phyloP scores from a whole-genome alignment of 2,888 invertebrate genomes.

The Argyresthia albistria region DNA sequence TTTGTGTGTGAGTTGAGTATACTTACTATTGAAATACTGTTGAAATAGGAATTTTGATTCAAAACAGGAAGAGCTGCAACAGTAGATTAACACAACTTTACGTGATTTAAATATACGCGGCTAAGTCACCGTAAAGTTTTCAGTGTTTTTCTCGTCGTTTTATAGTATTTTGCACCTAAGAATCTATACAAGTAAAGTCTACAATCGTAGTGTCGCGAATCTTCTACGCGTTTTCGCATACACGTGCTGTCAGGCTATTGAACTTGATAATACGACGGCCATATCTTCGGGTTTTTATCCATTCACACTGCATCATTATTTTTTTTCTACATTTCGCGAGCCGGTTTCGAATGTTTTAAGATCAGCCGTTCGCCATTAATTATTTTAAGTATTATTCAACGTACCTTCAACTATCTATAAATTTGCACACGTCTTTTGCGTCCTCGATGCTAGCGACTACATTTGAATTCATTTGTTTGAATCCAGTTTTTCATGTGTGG shows the following conservation, averaged over 20 bases:
- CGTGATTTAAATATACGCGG: too few relatives aligned
- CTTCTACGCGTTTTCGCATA: slow-evolving; percentile 48
- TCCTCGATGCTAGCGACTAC: neutral
- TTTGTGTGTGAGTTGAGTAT: too few relatives aligned
- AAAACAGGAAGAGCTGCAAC: too few relatives aligned
- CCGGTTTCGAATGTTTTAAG: neutral
- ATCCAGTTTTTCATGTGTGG: neutral
- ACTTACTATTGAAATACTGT: too few relatives aligned
- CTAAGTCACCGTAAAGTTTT: too few relatives aligned
- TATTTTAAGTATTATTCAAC: neutral
- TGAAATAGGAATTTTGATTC: too few relatives aligned
- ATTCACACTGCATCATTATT: slow-evolving; percentile 55
- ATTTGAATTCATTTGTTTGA: neutral
- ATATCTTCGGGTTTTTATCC: slow-evolving; percentile 52
- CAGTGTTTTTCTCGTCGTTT: too few relatives aligned
- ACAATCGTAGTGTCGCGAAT: neutral
- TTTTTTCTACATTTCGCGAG: slow-evolving; percentile 23
- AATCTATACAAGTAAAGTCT: too few relatives aligned
- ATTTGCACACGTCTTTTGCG: neutral
- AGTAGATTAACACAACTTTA: too few relatives aligned
- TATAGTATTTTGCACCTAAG: too few relatives aligned
- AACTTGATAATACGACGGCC: slow-evolving; percentile 67
- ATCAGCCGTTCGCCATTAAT: neutral
- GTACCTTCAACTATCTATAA: neutral
- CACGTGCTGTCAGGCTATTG: slow-evolving; percentile 70